Conservation (phyloP, 2,888 invertebrate species). For the Diarsia brunnea region DNA sequence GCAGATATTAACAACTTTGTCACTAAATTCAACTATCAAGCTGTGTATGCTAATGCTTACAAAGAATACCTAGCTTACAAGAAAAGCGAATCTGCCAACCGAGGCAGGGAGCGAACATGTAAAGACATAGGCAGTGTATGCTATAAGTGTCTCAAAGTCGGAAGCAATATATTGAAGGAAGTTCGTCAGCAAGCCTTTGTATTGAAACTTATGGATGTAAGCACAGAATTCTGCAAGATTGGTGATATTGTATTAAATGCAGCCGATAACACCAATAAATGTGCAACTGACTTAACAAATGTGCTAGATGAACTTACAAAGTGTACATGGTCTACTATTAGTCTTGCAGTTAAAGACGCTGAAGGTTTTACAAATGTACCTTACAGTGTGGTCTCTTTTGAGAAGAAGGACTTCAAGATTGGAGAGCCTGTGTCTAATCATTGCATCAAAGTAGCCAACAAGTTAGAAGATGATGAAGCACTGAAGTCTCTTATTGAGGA, state of each 20-base stretch:
- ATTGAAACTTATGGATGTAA: slow-evolving; percentile 85
- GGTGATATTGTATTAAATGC: slow-evolving; percentile 82
- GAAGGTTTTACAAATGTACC: slow-evolving; percentile 82
- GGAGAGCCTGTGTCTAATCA: slow-evolving; percentile 85
- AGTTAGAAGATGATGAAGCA: slow-evolving; percentile 76
- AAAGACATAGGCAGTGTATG: slow-evolving; percentile 90
- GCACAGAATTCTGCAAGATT: slow-evolving; percentile 85
- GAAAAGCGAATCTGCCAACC: slow-evolving; percentile 80
- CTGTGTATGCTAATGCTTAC: slow-evolving; percentile 84
- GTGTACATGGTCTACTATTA: slow-evolving; percentile 86
- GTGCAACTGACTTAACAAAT: slow-evolving; percentile 75
- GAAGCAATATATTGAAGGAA: slow-evolving; percentile 87
- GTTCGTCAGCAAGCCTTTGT: slow-evolving; percentile 85
- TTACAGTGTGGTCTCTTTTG: slow-evolving; percentile 87
- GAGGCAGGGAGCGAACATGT: slow-evolving; percentile 84
- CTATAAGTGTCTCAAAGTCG: slow-evolving; percentile 89
- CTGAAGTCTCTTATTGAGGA: slow-evolving; percentile 86
- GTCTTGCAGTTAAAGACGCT: slow-evolving; percentile 80
- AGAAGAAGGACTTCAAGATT: slow-evolving; percentile 86
- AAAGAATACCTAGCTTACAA: slow-evolving; percentile 84
- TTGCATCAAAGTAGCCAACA: slow-evolving; percentile 75
- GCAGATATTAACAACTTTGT: slow-evolving; percentile 84
- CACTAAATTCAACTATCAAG: slow-evolving; percentile 82
- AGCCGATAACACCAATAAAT: slow-evolving; percentile 81
- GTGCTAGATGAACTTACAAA: slow-evolving; percentile 81